Base-by-base conservation (phyloP, 2,888 invertebrate genomes). In the Argynnis bischoffii region DNA sequence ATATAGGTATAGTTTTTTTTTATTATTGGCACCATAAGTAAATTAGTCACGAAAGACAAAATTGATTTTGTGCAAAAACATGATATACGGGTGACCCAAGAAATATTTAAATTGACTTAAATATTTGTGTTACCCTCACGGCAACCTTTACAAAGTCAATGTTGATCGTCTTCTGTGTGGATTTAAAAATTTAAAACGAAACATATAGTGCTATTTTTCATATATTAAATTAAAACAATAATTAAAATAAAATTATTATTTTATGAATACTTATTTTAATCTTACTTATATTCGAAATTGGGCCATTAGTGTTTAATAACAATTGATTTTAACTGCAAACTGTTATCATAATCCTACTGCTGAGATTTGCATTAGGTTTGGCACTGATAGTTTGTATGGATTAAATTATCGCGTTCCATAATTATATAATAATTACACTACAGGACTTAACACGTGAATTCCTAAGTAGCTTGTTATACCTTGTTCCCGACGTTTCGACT, bases 111-210 rank as follows among this genome's bases (percentile, higher is more conserved):
- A 26, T 66, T 16, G 11, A 18, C 59, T 26, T 80, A 82, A 86
- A 87, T 83, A 82, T 86, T 86, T 83, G 78, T 74, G 31, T 35
- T 31, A 16, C 18, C 65, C 77, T 70, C 76, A 77, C 77, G 73
- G 72, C 72, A 76, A 76, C 79, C 80, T 80, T 82, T 82, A 74
- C 77, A 84, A 72, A 73, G 72, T 74, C 70, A 55, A 67, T 63
- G 69, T 55, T 65, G 64, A 18, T 18, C 18, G 64, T 59, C 41
- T 54, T 59, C 64, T 61, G 68, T 63, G 59, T 47, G 54, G 21
- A 64, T 50, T 46, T 47, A 21, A 18, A 18, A 18, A 18, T 18
- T 26, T 26, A 26, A 3, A 26, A 26, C 26, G 4, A 26, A 26
- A 26, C 26, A 5, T 26, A 26, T 4, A 26, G 26, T 26, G 26